Percentiles rank a stretch among this genome's conserved stretches.
Evolutionary conservation across 2,113 vertebrate species (phyloP).

Genomic region (Balaenoptera acutorostrata): DNA sequence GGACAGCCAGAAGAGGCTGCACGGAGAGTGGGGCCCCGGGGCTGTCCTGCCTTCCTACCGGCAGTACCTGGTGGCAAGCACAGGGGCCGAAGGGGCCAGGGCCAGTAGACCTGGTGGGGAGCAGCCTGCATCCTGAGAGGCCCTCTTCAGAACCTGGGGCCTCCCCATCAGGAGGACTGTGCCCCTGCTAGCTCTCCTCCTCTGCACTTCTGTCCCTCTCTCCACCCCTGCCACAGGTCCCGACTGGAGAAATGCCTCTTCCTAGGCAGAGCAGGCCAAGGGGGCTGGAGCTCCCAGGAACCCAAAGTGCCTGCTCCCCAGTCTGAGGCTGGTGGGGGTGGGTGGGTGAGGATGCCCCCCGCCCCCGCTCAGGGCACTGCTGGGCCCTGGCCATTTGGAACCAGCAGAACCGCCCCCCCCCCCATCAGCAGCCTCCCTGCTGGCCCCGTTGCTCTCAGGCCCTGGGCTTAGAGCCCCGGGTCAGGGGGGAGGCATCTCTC

Average conservation of each 20-base stretch:
- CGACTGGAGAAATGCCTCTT: not conserved
- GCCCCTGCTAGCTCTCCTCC: not conserved
- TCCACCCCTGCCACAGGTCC: not conserved
- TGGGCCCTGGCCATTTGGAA: not conserved
- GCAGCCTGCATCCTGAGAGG: not conserved
- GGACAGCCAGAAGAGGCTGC: not conserved
- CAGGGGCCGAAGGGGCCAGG: not conserved
- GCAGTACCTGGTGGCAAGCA: not conserved
- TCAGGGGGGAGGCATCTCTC: not conserved
- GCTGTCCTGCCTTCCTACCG: not conserved
- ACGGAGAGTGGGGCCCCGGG: not conserved
- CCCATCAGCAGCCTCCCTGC: not conserved
- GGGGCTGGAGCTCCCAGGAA: not conserved
- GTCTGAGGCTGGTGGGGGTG: not conserved
- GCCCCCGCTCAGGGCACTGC: not conserved
- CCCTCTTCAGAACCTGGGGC: not conserved
- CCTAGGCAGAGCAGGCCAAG: not conserved
- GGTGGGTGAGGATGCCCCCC: not conserved
- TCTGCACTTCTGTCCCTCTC: not conserved
- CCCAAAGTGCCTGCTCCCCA: not conserved
- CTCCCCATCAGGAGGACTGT: not conserved
- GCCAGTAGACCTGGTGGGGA: not conserved
- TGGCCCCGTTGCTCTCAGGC: not conserved
- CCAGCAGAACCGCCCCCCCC: not conserved
- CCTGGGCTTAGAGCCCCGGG: not conserved